Base-by-base conservation (phyloP, 2,797 vertebrate species). In the Glyptemys insculpta region DNA sequence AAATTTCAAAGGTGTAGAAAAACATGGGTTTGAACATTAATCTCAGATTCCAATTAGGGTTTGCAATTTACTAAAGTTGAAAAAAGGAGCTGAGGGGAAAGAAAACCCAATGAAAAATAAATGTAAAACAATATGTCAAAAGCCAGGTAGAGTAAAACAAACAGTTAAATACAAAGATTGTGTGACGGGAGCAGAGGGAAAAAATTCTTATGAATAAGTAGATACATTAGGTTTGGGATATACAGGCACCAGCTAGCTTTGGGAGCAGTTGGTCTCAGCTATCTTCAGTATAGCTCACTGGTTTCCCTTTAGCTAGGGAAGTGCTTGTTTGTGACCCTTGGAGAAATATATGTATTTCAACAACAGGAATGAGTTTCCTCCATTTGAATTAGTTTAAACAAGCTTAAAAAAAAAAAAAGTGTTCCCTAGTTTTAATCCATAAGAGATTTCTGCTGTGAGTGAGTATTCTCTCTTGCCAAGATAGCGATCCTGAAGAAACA, bases 11-110 rank as follows among this genome's bases (percentile, higher is more conserved):
- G 83, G 85, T 76, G 86, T 68, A 86, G 37, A 25, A 85, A 93
- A 93, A 83, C 21, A 27, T 80, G 25, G 1, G 65, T 94, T 91
- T 89, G 56, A 76, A 94, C 88, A 41, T 80, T 83, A 81, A 93
- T 65, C 31, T 85, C 1, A 1, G 16, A 89, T 83, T 91, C 68
- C 81, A 72, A 16, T 44, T 81, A 81, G 52, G 65, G 83, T 85
- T 80, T 85, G 53, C 8, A 57, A n/a, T 90, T 25, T 47, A 54
- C 10, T 90, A 5, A 65, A 91, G n/a, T 78, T 95, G 68, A 80
- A 88, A 93, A 95, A 57, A 34, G 16, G n/a, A 81, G 82, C 41
- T 56, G 11, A 89, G 87, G 80, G 12, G 25, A 89, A 89, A 31
- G 50, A 50, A 96, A 96, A 94, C 80, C 0, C 0, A 84, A 85